Base-by-base conservation (phyloP, 2,888 invertebrate genomes). In the Cephus spinipes region DNA sequence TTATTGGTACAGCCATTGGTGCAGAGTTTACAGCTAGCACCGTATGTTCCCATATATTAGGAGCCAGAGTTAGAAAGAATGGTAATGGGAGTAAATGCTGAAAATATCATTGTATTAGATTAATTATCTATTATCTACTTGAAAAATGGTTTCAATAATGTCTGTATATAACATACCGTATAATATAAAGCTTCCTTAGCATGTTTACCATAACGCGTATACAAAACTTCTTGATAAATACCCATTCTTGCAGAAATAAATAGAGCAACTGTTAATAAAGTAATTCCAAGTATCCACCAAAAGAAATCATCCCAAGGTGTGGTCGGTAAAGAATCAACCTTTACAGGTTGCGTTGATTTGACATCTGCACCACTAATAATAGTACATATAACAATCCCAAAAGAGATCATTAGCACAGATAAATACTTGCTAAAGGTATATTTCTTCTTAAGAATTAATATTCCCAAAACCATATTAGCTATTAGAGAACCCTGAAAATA, bases 241-340 rank as follows among this genome's bases (percentile, higher is more conserved):
- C 99, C 99, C 98, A 99, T 97, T 85, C 97, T 94, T 0, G 99
- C 98, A 0, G 99, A 98, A 79, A 98, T 93, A 85, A 99, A 95
- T 76, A 99, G 92, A 0, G 98, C 98, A 78, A 97, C 93, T 0
- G 97, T 96, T 73, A 99, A 92, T 83, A 99, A 94, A 0, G 93
- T 92, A 76, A 99, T 97, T 4, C 98, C 97, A 80, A 95, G 86
- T 80, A 91, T 79, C 94, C 95, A 94, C 94, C 93, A 94, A 87
- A 94, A 93, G 87, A 94, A 93, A 90, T 93, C 94, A 81, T 93
- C 93, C 83, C 85, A 84, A 23, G 90, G 89, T 1, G 89, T 90
- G 0, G 91, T 89, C 15, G 87, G 83, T 9, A 86, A 91, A 0
- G 92, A 92, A 83, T 92, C 91, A 85, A 82, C 89, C 82, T 83